These are phyloP conservation scores for Pammene fasciana DNA, from an alignment of 2,888 invertebrate genomes.

Conservation along the genomic window DNA sequence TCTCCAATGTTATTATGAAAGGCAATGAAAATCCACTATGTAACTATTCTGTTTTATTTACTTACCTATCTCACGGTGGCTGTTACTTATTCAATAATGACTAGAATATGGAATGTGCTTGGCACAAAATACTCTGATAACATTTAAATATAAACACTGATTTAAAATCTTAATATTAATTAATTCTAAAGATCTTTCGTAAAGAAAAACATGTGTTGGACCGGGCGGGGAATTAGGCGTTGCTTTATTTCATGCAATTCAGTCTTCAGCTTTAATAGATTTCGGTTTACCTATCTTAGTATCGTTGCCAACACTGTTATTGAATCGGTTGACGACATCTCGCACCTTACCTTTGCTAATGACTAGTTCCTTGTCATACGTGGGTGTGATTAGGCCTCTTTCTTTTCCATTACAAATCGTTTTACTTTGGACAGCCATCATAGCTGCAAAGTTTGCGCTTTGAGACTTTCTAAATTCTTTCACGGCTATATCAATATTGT, in stretches of 20 bases:
- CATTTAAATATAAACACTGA: slow-evolving; percentile 44
- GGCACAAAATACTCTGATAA: slow-evolving; percentile 55
- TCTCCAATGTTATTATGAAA: not conserved
- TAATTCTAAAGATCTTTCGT: slow-evolving; percentile 43
- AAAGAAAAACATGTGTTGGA: slow-evolving; percentile 54
- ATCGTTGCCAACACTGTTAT: slow-evolving; percentile 59
- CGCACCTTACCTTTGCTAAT: slow-evolving; percentile 79
- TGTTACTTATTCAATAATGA: slow-evolving; percentile 46
- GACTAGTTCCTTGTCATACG: slow-evolving; percentile 74
- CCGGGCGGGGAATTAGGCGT: slow-evolving; percentile 48
- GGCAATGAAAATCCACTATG: not conserved
- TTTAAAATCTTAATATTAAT: slow-evolving; percentile 40
- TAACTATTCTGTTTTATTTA: slow-evolving; percentile 10
- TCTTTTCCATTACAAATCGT: slow-evolving; percentile 62
- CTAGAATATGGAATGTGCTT: slow-evolving; percentile 61
- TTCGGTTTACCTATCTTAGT: slow-evolving; percentile 53
- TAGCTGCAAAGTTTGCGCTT: slow-evolving; percentile 63
- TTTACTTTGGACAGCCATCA: slow-evolving; percentile 47
- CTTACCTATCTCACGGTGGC: not conserved
- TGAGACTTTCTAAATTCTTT: slow-evolving; percentile 74
- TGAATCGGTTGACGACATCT: slow-evolving; percentile 77
- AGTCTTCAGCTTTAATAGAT: slow-evolving; percentile 60
- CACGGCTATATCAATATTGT: slow-evolving; percentile 74
- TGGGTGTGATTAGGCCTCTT: slow-evolving; percentile 70
- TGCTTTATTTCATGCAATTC: slow-evolving; percentile 41